Percentiles rank a stretch among this genome's conserved stretches.
phyloP scores from a whole-genome alignment of 2,888 invertebrate species.

The Neoitamus cyanurus region DNA sequence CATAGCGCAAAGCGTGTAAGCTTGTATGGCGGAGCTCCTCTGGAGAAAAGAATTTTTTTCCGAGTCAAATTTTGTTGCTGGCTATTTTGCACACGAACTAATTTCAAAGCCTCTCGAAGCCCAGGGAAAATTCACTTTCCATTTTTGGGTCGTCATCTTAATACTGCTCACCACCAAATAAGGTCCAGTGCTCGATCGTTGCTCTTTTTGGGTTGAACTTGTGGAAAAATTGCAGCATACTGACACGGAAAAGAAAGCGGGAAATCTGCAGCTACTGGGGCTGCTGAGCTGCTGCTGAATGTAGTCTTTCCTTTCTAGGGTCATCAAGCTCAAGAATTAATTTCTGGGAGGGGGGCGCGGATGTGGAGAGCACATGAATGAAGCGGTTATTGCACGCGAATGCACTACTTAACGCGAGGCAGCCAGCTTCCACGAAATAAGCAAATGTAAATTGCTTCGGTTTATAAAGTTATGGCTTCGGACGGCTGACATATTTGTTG shows the following conservation, averaged over 20 bases:
- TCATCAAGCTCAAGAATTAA: neutral
- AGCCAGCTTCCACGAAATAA: neutral
- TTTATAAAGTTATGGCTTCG: neutral
- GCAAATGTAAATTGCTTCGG: neutral
- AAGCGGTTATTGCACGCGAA: conserved; percentile 12
- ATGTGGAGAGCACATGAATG: neutral
- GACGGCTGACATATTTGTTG: neutral
- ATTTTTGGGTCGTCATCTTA: conserved; percentile 18
- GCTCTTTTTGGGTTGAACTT: neutral
- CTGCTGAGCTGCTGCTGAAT: neutral
- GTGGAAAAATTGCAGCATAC: conserved; percentile 18
- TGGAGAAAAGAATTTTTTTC: neutral
- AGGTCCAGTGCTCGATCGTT: neutral
- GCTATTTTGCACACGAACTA: neutral
- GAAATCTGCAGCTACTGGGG: neutral
- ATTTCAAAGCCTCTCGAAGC: neutral
- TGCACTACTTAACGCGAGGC: neutral
- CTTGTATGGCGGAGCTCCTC: neutral
- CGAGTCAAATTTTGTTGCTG: neutral
- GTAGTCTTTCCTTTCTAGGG: conserved; percentile 12
- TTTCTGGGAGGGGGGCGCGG: neutral
- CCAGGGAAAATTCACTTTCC: conserved; percentile 8
- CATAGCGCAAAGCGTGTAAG: neutral
- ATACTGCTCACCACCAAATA: neutral
- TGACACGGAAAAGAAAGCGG: conserved; percentile 28